phyloP scores from a whole-genome alignment of 2,113 vertebrate species.

The Loxodonta africana region DNA sequence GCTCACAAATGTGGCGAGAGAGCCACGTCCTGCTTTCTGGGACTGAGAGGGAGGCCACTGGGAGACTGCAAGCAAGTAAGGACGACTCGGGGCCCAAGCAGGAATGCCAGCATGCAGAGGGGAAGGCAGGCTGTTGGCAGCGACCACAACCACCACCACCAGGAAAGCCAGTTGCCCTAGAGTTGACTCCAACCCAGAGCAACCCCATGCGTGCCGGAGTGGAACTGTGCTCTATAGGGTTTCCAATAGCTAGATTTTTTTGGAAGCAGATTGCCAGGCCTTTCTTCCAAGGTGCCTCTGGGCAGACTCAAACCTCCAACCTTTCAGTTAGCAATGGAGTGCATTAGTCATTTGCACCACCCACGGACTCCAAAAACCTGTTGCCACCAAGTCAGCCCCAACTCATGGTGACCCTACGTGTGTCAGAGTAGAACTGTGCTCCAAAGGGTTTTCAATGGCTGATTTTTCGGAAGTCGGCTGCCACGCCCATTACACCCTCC shows the following conservation, averaged over 20 bases:
- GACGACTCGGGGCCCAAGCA: background rate
- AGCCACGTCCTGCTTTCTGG: background rate
- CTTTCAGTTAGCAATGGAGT: background rate
- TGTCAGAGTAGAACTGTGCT: background rate
- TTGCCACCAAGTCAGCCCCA: background rate
- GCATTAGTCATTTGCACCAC: background rate
- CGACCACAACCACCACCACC: background rate
- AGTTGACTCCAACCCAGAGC: background rate
- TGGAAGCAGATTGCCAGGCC: background rate
- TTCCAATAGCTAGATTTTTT: background rate
- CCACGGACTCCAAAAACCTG: background rate
- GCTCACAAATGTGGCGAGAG: fast-evolving
- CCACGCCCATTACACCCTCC: background rate
- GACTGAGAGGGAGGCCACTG: background rate
- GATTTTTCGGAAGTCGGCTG: background rate
- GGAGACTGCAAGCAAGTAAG: background rate
- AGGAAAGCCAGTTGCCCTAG: background rate
- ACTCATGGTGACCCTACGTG: background rate
- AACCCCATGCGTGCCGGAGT: background rate
- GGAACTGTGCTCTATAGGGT: background rate
- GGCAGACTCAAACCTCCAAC: background rate
- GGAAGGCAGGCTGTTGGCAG: background rate
- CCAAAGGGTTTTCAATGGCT: background rate
- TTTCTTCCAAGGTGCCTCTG: background rate
- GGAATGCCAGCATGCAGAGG: background rate